Evolutionary conservation across 2,113 vertebrate genomes (phyloP).

Genomic region (Beaufortia kweichowensis): DNA sequence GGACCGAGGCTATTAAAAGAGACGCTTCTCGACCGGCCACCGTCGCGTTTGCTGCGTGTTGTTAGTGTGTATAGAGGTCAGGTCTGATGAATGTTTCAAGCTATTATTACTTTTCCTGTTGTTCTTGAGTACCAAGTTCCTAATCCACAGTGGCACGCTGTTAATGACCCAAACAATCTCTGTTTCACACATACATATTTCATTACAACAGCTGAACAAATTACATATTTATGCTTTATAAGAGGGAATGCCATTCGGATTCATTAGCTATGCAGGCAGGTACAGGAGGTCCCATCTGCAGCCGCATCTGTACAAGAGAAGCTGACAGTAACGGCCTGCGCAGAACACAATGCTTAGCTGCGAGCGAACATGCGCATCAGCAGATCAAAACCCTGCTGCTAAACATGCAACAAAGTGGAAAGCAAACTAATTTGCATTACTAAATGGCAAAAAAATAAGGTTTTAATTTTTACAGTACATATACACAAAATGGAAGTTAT

Average conservation of each 20-base stretch:
- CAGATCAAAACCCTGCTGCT: background rate
- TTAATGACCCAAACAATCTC: slow-evolving; percentile 94
- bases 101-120: slow-evolving; percentile 56
- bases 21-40: slow-evolving; percentile 13
- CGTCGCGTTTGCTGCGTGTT: slow-evolving; percentile 23
- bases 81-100: slow-evolving; percentile 54
- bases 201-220: slow-evolving; percentile 99
- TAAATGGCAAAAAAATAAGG: too few species aligned
- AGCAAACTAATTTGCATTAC: background rate
- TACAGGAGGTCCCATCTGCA: slow-evolving; percentile 95
- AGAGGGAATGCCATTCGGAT: slow-evolving; percentile 86
- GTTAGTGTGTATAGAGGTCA: background rate
- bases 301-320: slow-evolving; percentile 92
- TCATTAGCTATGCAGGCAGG: slow-evolving; percentile 96
- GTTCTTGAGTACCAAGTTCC: slow-evolving; percentile 66
- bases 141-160: slow-evolving; percentile 88
- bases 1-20: slow-evolving; percentile 53
- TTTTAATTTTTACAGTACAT: too few species aligned
- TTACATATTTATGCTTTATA: slow-evolving; percentile 99
- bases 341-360: background rate
- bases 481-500: background rate
- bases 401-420: slow-evolving; percentile 4
- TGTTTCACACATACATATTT: slow-evolving; percentile 99
- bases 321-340: slow-evolving; percentile 71
- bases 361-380: background rate